Evolutionary conservation across 2,888 invertebrate species (phyloP).

Genomic region (Muscina levida): DNA sequence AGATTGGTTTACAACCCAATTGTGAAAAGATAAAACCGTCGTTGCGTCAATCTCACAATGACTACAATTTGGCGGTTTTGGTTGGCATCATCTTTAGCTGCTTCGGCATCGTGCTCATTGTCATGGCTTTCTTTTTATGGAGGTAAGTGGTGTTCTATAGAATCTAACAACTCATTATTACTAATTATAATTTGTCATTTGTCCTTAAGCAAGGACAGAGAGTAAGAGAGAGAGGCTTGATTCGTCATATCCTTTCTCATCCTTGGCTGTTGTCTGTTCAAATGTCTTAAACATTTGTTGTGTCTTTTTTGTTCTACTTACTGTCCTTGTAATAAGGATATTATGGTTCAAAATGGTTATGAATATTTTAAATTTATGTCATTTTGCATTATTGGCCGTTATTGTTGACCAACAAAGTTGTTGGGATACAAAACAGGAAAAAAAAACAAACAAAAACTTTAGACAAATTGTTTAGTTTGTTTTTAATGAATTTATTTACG

Average conservation of each 20-base stretch:
- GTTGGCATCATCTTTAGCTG: slow-evolving; percentile 87
- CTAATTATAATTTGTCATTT: slow-evolving; percentile 41
- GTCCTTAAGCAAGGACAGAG: slow-evolving; percentile 30
- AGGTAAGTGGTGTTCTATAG: slow-evolving; percentile 82
- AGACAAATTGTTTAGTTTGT: slow-evolving; percentile 46
- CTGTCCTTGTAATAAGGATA: slow-evolving; percentile 5
- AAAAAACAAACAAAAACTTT: slow-evolving; percentile 20
- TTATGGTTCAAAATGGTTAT: slow-evolving; percentile 42
- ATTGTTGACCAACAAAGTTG: slow-evolving; percentile 53
- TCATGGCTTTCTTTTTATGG: slow-evolving; percentile 87
- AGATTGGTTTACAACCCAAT: slow-evolving; percentile 84
- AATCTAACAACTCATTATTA: slow-evolving; percentile 26
- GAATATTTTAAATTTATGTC: slow-evolving; percentile 59
- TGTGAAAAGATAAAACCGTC: slow-evolving; percentile 84
- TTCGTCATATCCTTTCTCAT: background rate
- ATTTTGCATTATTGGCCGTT: slow-evolving; percentile 30
- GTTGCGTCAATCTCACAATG: slow-evolving; percentile 82
- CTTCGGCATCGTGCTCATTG: slow-evolving; percentile 85
- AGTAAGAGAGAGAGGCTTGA: background rate
- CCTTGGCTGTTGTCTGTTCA: background rate
- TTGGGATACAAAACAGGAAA: background rate
- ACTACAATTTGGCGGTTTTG: slow-evolving; percentile 86
- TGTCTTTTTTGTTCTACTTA: slow-evolving; percentile 24
- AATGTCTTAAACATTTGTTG: slow-evolving; percentile 3
- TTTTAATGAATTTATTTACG: slow-evolving; percentile 50